These are phyloP conservation scores for Phocides pigmalion DNA, from an alignment of 1,140 invertebrate genomes.

Conservation along the genomic window DNA sequence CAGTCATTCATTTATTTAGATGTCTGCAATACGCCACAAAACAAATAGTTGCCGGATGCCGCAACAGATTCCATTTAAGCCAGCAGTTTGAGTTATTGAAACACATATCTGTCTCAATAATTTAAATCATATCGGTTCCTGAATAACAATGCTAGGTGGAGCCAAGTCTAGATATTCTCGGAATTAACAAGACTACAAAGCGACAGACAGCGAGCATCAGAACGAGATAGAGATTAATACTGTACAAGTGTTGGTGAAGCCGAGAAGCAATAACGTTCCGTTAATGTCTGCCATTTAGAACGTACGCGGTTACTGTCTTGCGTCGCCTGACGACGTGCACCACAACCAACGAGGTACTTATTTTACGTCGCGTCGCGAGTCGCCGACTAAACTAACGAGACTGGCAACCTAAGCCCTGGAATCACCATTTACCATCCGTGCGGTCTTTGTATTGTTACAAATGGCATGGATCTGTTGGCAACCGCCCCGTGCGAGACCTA, in stretches of 20 bases:
- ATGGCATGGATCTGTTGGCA: conserved; percentile 75
- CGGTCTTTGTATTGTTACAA: conserved; percentile 79
- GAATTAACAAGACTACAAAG: conserved; percentile 56
- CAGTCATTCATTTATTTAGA: conserved; percentile 13
- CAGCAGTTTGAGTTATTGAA: conserved; percentile 34
- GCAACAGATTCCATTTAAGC: conserved; percentile 33
- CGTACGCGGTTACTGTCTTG: conserved; percentile 67
- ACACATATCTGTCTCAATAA: conserved; percentile 43
- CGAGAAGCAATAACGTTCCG: conserved; percentile 74
- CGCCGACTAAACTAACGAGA: conserved; percentile 59
- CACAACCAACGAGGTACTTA: conserved; percentile 58
- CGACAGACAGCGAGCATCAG: conserved; percentile 58
- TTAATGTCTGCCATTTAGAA: conserved; percentile 77
- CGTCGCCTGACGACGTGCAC: conserved; percentile 54
- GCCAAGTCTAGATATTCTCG: conserved; percentile 56
- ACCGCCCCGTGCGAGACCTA: conserved; percentile 68
- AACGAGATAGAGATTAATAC: conserved; percentile 74
- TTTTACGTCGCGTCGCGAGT: conserved; percentile 54
- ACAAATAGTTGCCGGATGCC: conserved; percentile 14
- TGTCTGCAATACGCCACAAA: conserved; percentile 20
- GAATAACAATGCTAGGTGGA: conserved; percentile 41
- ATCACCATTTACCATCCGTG: conserved; percentile 68
- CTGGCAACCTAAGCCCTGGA: conserved; percentile 62
- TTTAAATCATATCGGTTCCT: conserved; percentile 46
- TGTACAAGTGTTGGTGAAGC: conserved; percentile 68